phyloP scores from a whole-genome alignment of 2,797 vertebrate genomes.

The Lithobates pipiens region DNA sequence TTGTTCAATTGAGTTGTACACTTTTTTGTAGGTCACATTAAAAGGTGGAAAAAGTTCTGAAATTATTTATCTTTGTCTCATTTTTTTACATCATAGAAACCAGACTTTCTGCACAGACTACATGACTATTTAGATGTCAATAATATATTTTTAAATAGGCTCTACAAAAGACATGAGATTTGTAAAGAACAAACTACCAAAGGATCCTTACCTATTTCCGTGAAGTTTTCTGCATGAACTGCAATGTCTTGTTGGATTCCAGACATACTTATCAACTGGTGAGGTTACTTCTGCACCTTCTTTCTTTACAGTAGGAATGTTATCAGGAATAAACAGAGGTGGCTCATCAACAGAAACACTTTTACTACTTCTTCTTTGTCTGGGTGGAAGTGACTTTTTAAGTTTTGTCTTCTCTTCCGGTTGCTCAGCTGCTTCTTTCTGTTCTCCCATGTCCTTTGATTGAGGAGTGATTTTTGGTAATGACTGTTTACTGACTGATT shows the following conservation, averaged over 20 bases:
- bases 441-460: constrained; percentile 77
- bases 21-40: too few relatives aligned
- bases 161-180: too few relatives aligned
- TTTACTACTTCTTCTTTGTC: constrained; percentile 85
- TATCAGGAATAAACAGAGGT: constrained; percentile 95
- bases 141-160: too few relatives aligned
- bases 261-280: constrained; percentile 80
- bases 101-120: constrained; percentile 6
- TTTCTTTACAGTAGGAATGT: constrained; percentile 89
- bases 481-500: constrained; percentile 72
- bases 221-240: constrained; percentile 95
- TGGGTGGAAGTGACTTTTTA: constrained; percentile 86
- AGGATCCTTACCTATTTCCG: constrained; percentile 89
- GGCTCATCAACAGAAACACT: constrained; percentile 95
- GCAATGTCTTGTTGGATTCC: constrained; percentile 95
- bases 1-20: too few relatives aligned
- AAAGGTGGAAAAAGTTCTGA: too few relatives aligned
- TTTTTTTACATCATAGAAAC: too few relatives aligned
- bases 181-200: neutral
- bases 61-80: too few relatives aligned
- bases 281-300: constrained; percentile 79
- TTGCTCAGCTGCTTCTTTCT: constrained; percentile 70
- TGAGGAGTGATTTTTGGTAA: constrained; percentile 72
- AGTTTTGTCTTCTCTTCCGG: constrained; percentile 81
- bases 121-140: too few relatives aligned